Conservation (phyloP, 2,888 invertebrate species). For the Brachyopa scutellaris region DNA sequence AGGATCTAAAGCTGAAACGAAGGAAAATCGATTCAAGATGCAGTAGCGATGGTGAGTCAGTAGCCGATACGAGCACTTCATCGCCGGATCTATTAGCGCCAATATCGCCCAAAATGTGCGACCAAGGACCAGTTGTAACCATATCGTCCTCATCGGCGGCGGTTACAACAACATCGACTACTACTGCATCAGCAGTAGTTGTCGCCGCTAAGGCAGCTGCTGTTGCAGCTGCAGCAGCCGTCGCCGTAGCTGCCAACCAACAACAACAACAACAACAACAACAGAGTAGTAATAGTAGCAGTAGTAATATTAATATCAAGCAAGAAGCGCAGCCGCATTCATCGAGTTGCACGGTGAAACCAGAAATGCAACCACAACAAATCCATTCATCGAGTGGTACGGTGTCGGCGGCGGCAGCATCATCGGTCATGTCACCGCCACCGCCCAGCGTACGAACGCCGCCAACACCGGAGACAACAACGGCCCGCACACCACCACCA, state of each 20-base stretch:
- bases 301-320: conserved; percentile 26
- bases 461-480: conserved; percentile 73
- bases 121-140: conserved; percentile 77
- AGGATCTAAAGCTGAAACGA: conserved; percentile 98
- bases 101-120: conserved; percentile 91
- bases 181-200: conserved; percentile 73
- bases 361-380: conserved; percentile 76
- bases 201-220: conserved; percentile 61
- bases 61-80: conserved; percentile 96
- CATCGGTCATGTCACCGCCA: conserved; percentile 80
- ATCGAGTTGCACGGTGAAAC: conserved; percentile 59
- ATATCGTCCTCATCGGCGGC: conserved; percentile 74
- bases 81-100: conserved; percentile 93
- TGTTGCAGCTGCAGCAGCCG: conserved; percentile 37
- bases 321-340: conserved; percentile 70
- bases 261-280: conserved; percentile 59
- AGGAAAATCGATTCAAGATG: conserved; percentile 98
- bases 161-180: conserved; percentile 74
- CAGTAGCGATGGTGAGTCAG: conserved; percentile 97
- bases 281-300: conserved; percentile 68
- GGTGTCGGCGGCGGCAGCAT: conserved; percentile 76
- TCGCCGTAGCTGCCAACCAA: conserved; percentile 43
- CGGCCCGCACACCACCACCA: conserved; percentile 67
- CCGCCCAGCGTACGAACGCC: conserved; percentile 75
- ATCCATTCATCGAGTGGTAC: conserved; percentile 79